phyloP scores from a whole-genome alignment of 2,113 vertebrate species.

The Sminthopsis crassicaudata region DNA sequence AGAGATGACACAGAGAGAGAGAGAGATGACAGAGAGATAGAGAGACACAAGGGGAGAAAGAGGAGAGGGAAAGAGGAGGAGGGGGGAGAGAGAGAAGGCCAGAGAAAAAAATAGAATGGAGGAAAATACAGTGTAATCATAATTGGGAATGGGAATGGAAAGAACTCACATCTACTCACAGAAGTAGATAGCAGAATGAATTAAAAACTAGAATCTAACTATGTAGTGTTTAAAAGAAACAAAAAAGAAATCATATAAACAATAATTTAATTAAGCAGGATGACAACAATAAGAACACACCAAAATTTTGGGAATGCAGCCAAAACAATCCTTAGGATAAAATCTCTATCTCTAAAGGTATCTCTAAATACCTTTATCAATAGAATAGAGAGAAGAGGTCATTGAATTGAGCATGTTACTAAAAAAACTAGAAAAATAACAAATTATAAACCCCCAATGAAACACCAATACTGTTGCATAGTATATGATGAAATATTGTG shows the following conservation, averaged over 20 bases:
- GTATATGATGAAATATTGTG: no score
- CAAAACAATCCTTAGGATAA: neutral
- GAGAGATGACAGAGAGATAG: no score
- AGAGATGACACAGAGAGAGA: no score
- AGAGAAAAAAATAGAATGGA: neutral
- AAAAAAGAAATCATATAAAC: neutral
- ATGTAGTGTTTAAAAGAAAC: neutral
- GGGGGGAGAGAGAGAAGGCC: neutral
- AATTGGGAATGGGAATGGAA: neutral
- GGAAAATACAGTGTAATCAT: neutral
- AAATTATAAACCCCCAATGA: no score
- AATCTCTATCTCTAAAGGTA: neutral
- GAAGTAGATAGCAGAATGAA: neutral
- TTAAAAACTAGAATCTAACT: neutral
- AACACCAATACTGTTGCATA: no score
- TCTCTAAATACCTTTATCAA: neutral
- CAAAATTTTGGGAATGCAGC: neutral
- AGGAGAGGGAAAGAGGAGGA: no score
- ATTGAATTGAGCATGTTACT: neutral
- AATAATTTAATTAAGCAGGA: neutral
- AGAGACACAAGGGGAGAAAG: no score
- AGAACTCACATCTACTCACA: neutral
- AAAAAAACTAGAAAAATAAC: neutral
- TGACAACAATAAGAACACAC: neutral
- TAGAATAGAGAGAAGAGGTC: neutral